Base-by-base conservation (phyloP, 2,113 vertebrate species). In the Ammodytes marinus region DNA sequence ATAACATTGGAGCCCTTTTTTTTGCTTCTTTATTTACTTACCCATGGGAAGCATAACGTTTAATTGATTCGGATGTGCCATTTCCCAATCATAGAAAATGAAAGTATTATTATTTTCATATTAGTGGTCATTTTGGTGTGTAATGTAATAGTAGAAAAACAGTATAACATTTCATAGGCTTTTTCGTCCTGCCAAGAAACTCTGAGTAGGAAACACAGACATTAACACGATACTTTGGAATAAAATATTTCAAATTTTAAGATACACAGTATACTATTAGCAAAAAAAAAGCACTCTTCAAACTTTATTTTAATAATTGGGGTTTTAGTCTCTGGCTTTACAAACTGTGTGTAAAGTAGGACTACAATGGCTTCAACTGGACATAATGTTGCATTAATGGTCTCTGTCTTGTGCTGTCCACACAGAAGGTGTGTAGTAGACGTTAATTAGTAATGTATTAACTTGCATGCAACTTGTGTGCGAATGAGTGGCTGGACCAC, bases 361-460 rank as follows among this genome's bases (percentile, higher is more conserved):
- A 79, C 52, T 27, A 61, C 61, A 75, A 64, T 74, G 57, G 57
- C 55, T 19, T 55, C 73, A 40, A n/a, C 45, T 54, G 60, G 80
- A 86, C 69, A 71, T 19, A 19, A 63, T 9, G 43, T 27, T 49
- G 73, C 80, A 47, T 80, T 77, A 69, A 66, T 7, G 75, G 82
- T 47, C 67, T 69, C 76, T 54, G 50, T 80, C 85, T 80, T 43
- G 5, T 19, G 65, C 69, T 60, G 65, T 79, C 81, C 53, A 0
- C 27, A 46, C 73, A 45, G 79, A 66, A 80, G 82, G 86, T 50
- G 73, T 27, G 27, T 27, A 2, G 27, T 76, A 58, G 71, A 82
- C 60, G 15, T 35, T 79, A 89, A 89, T 88, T 90, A 88, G 80
- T 80, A 67, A 86, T 8, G 63, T 77, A 89, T 88, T 85, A 90